A percentile compares a stretch with the other conserved stretches of the same genome.
phyloP scores from a whole-genome alignment of 2,113 vertebrate genomes.

The Mionectes macconnelli region DNA sequence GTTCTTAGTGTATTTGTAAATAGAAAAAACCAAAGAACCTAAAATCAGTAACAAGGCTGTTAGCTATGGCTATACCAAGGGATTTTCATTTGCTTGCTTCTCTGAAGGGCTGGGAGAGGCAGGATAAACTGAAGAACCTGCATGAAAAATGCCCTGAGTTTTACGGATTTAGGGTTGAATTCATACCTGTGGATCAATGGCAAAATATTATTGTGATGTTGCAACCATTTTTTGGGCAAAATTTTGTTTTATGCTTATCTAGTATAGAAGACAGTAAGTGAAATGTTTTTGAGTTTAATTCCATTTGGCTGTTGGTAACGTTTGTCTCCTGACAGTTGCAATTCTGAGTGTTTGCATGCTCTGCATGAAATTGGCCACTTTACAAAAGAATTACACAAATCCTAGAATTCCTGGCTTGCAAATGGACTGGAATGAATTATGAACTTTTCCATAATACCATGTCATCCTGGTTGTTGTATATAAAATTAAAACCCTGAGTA shows the following conservation, averaged over 20 bases:
- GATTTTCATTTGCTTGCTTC: neutral
- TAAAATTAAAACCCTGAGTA: slow-evolving; percentile 20
- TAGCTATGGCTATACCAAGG: neutral
- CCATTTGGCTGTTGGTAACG: neutral
- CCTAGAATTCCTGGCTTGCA: slow-evolving; percentile 12
- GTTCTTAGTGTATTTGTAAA: neutral
- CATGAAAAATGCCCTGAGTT: neutral
- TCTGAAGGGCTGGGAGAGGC: neutral
- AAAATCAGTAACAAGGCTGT: neutral
- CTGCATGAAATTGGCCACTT: slow-evolving; percentile 12
- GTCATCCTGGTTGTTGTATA: neutral
- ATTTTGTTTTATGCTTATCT: neutral
- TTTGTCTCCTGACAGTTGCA: slow-evolving; percentile 26
- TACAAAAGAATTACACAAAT: slow-evolving; percentile 33
- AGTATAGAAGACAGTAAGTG: neutral
- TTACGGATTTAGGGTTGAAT: neutral
- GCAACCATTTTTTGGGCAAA: neutral
- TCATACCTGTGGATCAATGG: neutral
- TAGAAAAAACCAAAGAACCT: neutral
- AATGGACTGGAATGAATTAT: slow-evolving; percentile 30
- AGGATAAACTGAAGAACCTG: neutral
- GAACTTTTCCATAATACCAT: neutral
- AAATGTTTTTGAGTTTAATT: neutral
- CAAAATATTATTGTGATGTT: neutral
- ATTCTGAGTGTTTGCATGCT: neutral